A percentile compares a stretch with the other conserved stretches of the same genome.
Conservation (phyloP, 1,140 invertebrate genomes). For the Phortica variegata region DNA sequence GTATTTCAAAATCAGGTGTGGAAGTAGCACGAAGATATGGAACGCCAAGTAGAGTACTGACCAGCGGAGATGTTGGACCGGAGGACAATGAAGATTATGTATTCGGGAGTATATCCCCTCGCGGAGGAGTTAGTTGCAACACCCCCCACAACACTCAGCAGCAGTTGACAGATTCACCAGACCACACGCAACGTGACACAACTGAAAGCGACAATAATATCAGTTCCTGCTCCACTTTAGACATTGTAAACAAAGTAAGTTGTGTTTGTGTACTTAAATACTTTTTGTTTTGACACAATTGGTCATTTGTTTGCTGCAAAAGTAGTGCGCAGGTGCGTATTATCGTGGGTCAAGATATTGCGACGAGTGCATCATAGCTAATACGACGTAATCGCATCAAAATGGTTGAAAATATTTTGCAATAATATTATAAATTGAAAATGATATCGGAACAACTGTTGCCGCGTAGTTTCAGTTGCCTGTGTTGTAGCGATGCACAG, state of each 20-base stretch:
- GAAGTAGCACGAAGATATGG: constrained; percentile 25
- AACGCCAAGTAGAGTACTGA: constrained; percentile 17
- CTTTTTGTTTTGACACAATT: constrained; percentile 6
- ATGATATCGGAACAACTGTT: constrained; percentile 51
- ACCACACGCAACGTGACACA: constrained; percentile 44
- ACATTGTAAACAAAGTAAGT: constrained; percentile 54
- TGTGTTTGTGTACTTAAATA: background rate
- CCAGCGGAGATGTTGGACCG: constrained; percentile 8
- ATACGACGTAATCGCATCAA: constrained; percentile 41
- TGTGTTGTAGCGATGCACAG: constrained; percentile 49
- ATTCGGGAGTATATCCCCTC: constrained; percentile 42
- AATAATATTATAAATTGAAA: constrained; percentile 9
- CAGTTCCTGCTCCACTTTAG: constrained; percentile 53
- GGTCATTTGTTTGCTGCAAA: constrained; percentile 4
- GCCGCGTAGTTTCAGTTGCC: constrained; percentile 49
- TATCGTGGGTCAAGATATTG: constrained; percentile 38
- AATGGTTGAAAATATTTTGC: constrained; percentile 21
- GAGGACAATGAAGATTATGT: constrained; percentile 37
- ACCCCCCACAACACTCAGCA: constrained; percentile 12
- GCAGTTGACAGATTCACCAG: constrained; percentile 37
- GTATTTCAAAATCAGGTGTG: constrained; percentile 37
- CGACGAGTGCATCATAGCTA: constrained; percentile 19
- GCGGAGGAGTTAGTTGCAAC: constrained; percentile 20
- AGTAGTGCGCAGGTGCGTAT: constrained; percentile 45
- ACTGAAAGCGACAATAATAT: constrained; percentile 55